A percentile compares a stretch with the other conserved stretches of the same genome.
phyloP scores from a whole-genome alignment of 1,140 invertebrate species.

The Drosophila ogumai region DNA sequence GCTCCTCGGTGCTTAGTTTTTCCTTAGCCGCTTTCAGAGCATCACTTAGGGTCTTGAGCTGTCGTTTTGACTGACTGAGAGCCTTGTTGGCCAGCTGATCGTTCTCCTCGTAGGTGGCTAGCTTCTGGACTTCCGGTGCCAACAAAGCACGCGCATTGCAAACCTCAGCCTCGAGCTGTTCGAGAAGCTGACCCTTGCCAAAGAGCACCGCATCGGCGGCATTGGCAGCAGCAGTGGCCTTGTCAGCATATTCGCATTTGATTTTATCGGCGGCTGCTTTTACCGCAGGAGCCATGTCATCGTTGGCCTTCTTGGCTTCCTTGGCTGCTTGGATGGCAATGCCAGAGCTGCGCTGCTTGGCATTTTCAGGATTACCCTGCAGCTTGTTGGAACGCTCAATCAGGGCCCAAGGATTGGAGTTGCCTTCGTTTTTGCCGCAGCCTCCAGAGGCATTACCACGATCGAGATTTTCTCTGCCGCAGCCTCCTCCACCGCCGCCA shows the following conservation, averaged over 20 bases:
- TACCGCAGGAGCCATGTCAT: conserved; percentile 62
- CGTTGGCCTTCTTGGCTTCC: conserved; percentile 66
- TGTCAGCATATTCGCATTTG: conserved; percentile 64
- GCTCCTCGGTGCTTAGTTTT: conserved; percentile 33
- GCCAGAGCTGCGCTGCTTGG: conserved; percentile 39
- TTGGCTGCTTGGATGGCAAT: conserved; percentile 59
- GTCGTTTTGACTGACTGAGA: conserved; percentile 1
- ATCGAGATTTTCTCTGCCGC: no score
- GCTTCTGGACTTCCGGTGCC: conserved; percentile 54
- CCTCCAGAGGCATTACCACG: no score
- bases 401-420: no score
- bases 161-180: conserved; percentile 67
- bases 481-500: neutral
- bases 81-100: conserved; percentile 39
- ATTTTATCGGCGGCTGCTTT: conserved; percentile 55
- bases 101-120: conserved; percentile 41
- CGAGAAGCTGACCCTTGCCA: conserved; percentile 48
- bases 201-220: conserved; percentile 61
- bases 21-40: conserved; percentile 34
- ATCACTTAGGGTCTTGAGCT: conserved; percentile 13
- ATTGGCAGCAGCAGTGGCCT: conserved; percentile 54
- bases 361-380: neutral
- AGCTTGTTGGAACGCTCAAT: no score
- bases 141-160: conserved; percentile 52
- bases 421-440: no score